These are phyloP conservation scores for Agonopterix arenella DNA, from an alignment of 2,888 invertebrate genomes.

Conservation along the genomic window DNA sequence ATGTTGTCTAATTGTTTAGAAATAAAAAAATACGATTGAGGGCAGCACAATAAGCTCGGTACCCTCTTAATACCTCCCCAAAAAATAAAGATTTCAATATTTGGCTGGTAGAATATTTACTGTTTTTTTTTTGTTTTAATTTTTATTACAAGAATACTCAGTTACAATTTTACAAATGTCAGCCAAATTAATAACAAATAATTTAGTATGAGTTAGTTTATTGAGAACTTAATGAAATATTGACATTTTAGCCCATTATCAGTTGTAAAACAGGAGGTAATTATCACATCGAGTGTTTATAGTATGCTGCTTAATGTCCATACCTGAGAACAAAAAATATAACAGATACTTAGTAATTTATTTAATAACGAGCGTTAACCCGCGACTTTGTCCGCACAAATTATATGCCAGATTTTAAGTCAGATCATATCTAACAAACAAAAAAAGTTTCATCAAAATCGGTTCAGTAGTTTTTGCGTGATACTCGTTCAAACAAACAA, in stretches of 20 bases:
- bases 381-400: too few relatives aligned
- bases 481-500: too few relatives aligned
- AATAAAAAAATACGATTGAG: too few relatives aligned
- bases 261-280: neutral
- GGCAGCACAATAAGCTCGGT: too few relatives aligned
- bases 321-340: constrained; percentile 51
- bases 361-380: too few relatives aligned
- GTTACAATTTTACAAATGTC: constrained; percentile 30
- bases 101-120: constrained; percentile 39
- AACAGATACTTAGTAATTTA: too few relatives aligned
- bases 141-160: constrained; percentile 33
- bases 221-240: constrained; percentile 57
- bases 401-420: too few relatives aligned
- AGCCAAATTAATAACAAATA: constrained; percentile 53
- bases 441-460: too few relatives aligned
- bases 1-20: too few relatives aligned
- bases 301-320: constrained; percentile 51
- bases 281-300: constrained; percentile 18
- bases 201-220: constrained; percentile 48
- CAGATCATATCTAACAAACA: too few relatives aligned
- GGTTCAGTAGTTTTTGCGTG: too few relatives aligned
- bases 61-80: too few relatives aligned
- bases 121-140: constrained; percentile 42
- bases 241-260: constrained; percentile 47
- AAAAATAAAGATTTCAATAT: constrained; percentile 37